phyloP scores from a whole-genome alignment of 2,113 vertebrate species.

The Scopus umbretta region DNA sequence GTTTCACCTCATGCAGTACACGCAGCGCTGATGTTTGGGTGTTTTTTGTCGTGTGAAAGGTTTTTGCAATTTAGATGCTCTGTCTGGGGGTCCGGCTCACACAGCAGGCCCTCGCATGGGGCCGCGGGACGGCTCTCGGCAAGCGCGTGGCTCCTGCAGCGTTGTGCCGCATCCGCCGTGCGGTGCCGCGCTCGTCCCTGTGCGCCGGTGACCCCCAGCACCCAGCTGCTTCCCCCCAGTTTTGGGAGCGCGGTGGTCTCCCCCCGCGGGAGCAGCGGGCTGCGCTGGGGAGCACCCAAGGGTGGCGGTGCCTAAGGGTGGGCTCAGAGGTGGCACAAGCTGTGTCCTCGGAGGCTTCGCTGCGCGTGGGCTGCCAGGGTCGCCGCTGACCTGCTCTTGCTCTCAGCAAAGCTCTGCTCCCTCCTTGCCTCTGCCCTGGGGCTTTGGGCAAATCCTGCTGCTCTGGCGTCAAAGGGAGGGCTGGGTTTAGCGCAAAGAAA shows the following conservation, averaged over 20 bases:
- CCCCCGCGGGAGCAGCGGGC: neutral
- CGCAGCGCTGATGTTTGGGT: neutral
- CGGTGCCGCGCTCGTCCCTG: accelerated
- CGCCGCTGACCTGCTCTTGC: neutral
- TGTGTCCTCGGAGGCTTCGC: neutral
- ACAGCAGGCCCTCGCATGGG: neutral
- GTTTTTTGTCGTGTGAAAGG: neutral
- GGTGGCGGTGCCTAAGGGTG: neutral
- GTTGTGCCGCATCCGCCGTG: neutral
- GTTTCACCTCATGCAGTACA: neutral
- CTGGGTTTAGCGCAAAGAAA: neutral
- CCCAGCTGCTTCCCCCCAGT: neutral
- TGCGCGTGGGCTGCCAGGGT: accelerated
- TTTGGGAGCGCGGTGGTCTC: neutral
- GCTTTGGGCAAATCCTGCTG: neutral
- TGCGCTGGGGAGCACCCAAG: neutral
- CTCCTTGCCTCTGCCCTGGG: neutral
- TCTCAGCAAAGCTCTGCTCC: neutral
- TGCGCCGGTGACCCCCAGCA: neutral
- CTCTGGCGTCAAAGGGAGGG: neutral
- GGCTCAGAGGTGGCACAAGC: neutral
- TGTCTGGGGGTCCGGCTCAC: neutral
- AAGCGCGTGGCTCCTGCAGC: neutral
- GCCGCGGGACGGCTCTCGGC: neutral
- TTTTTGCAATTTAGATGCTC: neutral